Base-by-base conservation (phyloP, 23 tunicate genomes). In the Ascidia mentula region DNA sequence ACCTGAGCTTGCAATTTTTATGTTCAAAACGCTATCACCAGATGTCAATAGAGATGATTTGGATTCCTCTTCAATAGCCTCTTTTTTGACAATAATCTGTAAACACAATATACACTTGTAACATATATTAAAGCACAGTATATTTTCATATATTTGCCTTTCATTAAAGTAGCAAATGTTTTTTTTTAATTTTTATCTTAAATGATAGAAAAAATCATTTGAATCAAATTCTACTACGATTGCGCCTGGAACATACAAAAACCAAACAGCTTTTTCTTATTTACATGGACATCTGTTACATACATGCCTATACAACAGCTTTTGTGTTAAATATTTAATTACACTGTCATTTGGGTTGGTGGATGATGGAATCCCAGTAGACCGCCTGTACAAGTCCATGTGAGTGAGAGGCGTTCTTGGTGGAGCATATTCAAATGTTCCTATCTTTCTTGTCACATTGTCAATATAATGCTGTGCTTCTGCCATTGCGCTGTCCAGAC, bases 401-500 rank as follows among this genome's bases (percentile, higher is more conserved):
- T 86, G 91, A 1, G 97, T 87, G 34, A 96, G 91, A 3, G 91
- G 85, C 9, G 97, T 91, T n/a, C 92, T 80, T 3, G 83, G 94
- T 0, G 99, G 94, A 31, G 89, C 89, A 45, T 80, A 87, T 32
- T 91, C 92, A 76, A 96, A 91, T 31, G 65, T 34, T 0, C 99
- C 99, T 38, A 73, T 60, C 69, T 77, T 84, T 70, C 74, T 59
- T 37, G 59, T 73, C 65, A 96, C 85, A 78, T 91, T 96, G 33
- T 91, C 94, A 69, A 96, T 87, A 82, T 96, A 96, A 30, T 38
- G 74, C 60, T 88, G 87, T 72, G 82, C 69, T 69, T 96, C 99
- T 40, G 59, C 84, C 88, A 91, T 92, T 1, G 99, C 99, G 38
- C 69, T 79, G 40, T 96, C 99, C 28, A 88, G 80, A 0, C 98